Conservation (phyloP, 1,140 invertebrate species). For the Pseudomyrmex gracilis region DNA sequence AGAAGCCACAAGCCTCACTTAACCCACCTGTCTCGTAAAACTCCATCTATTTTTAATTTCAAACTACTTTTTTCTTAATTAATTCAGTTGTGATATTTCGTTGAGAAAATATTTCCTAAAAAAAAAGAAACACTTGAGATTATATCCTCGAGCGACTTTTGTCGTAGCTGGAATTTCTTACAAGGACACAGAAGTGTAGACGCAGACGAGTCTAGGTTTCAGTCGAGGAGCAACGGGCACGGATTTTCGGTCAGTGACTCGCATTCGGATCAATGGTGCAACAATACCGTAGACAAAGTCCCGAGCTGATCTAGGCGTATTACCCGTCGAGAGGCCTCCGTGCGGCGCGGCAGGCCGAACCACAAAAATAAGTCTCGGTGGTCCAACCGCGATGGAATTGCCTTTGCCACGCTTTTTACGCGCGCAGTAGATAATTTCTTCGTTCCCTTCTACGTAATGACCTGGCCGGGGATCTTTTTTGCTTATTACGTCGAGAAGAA, state of each 20-base stretch:
- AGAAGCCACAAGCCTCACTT: neutral
- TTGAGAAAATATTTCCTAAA: neutral
- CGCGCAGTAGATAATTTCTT: conserved; percentile 79
- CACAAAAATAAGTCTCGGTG: conserved; percentile 77
- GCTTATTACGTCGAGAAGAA: conserved; percentile 77
- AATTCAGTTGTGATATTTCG: neutral
- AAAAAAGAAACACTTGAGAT: no score
- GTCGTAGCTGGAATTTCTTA: neutral
- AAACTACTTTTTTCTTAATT: no score
- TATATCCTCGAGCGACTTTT: conserved; percentile 7
- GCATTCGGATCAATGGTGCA: conserved; percentile 44
- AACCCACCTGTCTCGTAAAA: neutral
- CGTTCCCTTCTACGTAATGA: conserved; percentile 80
- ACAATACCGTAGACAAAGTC: conserved; percentile 71
- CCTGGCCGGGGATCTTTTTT: conserved; percentile 79
- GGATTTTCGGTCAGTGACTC: conserved; percentile 55
- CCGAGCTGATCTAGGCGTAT: conserved; percentile 31
- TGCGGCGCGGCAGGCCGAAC: conserved; percentile 29
- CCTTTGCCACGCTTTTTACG: conserved; percentile 83
- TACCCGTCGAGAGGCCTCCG: conserved; percentile 17
- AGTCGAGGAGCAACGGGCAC: conserved; percentile 28
- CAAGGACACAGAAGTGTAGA: neutral
- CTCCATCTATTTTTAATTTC: no score
- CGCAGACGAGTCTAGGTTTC: neutral
- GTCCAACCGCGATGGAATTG: conserved; percentile 76